Evolutionary conservation across 1,140 invertebrate species (phyloP), one percentile per base, ranked within the genome.

Genomic region (Drosophila cardini): DNA sequence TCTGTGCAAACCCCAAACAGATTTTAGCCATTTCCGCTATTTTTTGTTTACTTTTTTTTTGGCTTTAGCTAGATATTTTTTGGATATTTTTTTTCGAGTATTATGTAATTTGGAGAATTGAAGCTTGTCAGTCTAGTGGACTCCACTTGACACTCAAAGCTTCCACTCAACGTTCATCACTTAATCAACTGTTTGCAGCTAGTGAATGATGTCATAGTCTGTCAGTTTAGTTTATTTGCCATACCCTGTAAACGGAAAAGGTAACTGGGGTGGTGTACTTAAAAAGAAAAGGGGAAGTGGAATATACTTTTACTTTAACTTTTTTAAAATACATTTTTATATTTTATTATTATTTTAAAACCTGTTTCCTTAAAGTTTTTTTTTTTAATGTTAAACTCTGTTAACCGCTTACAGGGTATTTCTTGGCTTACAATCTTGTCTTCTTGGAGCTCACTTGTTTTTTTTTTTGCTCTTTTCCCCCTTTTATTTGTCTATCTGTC

Each of bases 71-170:
- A 42, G 52, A 52, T 63, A 63, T 58, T 67, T 74, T 70, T 40
- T 26, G 1, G 10, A 4, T 6, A 11, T 1, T 38, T 61, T 52
- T 40, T 42, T 55, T 61, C 57, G 65, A 56, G 64, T 26, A 45
- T 73, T 73, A 62, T 73, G 64, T 56, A 73, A 73, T 73, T 38
- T 36, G 71, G 64, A 53, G 64, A 73, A 69, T 61, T 68, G 71
- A 68, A 73, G 55, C 32, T 38, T 34, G 55, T 55, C 64, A 40
- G 10, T 53, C 45, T 30, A 57, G 61, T 65, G 61, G 61, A 16
- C 36, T 13, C 52, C 55, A 68, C 70, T 72, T 67, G 63, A 46
- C 63, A 68, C 63, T 52, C 13, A 9, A 53, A 48, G 53, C 64
- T 40, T 21, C 68, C 68, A 69, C 56, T 45, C 30, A 15, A 10